Base-by-base conservation (phyloP, 2,113 vertebrate genomes). In the Platichthys stellatus region DNA sequence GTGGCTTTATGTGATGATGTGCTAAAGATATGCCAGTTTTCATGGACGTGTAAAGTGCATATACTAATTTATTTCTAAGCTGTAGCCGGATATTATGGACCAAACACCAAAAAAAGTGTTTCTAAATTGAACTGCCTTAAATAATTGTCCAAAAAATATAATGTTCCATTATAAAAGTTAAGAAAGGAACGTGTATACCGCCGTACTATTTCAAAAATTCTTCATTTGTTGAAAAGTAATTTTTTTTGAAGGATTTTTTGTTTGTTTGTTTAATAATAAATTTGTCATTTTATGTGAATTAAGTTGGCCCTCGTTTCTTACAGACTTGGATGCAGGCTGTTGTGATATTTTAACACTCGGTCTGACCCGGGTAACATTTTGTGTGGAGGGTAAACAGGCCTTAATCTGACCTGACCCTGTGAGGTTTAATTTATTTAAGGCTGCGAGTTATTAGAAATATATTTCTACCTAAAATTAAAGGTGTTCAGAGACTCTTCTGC, bases 51-150 rank as follows among this genome's bases (percentile, higher is more conserved):
- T 98, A 99, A 96, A 97, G 96, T 96, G 96, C 96, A 95, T 94
- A 98, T 98, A 99, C 96, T 99, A 99, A 99, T 99, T 99, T 99
- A 99, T 99, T 97, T 94, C 94, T 96, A 93, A 96, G 95, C 94
- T 97, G 95, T 97, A 97, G 95, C 95, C 94, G 94, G 95, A 96
- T 96, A 93, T 95, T 95, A 93, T 91, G 97, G 97, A 98, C 98
- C 97, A 99, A 99, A 97, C 94, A 94, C 95, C 95, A 92, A 94
- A 92, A n/a, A 93, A 96, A 96, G 95, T 97, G 95, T 97, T 97
- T 95, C 91, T 94, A 94, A 96, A 94, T 94, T 95, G 92, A 96
- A 94, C 92, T 96, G 90, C 95, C 95, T 95, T 95, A 95, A 95
- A 51, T 51, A 51, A 51, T 92, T 94, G 92, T 95, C 95, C 93